These are phyloP conservation scores for Agrotis exclamationis DNA, from an alignment of 2,888 invertebrate species.

Conservation along the genomic window DNA sequence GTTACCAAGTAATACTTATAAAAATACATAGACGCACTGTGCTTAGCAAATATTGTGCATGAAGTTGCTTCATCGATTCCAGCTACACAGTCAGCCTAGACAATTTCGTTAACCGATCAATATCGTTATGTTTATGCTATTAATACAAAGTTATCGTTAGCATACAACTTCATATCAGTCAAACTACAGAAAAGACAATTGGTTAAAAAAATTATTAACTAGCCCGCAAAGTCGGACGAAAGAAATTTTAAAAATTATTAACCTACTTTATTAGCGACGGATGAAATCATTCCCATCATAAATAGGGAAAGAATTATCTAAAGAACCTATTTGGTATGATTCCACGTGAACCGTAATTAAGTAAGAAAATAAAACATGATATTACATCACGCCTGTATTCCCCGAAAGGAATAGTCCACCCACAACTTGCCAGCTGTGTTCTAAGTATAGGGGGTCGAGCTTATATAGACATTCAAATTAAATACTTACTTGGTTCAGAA, in stretches of 20 bases:
- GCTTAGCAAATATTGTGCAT: slow-evolving; percentile 81
- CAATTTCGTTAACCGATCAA: slow-evolving; percentile 53
- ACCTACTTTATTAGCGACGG: slow-evolving; percentile 43
- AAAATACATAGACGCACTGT: slow-evolving; percentile 77
- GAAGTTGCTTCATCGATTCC: slow-evolving; percentile 66
- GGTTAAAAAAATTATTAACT: slow-evolving; percentile 30
- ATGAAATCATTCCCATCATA: slow-evolving; percentile 35
- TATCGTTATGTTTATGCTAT: slow-evolving; percentile 44
- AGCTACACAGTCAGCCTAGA: slow-evolving; percentile 65
- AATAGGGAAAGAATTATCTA: slow-evolving; percentile 40
- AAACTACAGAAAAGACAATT: slow-evolving; percentile 41
- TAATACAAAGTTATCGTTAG: slow-evolving; percentile 48
- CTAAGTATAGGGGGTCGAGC: slow-evolving; percentile 4
- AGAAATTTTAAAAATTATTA: slow-evolving; percentile 29
- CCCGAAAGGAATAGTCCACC: background rate
- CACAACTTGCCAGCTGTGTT: slow-evolving; percentile 1
- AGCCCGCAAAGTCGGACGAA: slow-evolving; percentile 30
- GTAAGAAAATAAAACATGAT: slow-evolving; percentile 27
- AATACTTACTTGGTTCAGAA: slow-evolving; percentile 44
- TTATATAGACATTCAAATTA: slow-evolving; percentile 19
- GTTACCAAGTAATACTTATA: slow-evolving; percentile 68
- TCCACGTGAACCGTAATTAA: slow-evolving; percentile 36
- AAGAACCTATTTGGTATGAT: slow-evolving; percentile 46
- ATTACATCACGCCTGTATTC: background rate
- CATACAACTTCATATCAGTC: slow-evolving; percentile 53